Evolutionary conservation across 2,888 invertebrate genomes (phyloP).

Genomic region (Cylloceria caligata): DNA sequence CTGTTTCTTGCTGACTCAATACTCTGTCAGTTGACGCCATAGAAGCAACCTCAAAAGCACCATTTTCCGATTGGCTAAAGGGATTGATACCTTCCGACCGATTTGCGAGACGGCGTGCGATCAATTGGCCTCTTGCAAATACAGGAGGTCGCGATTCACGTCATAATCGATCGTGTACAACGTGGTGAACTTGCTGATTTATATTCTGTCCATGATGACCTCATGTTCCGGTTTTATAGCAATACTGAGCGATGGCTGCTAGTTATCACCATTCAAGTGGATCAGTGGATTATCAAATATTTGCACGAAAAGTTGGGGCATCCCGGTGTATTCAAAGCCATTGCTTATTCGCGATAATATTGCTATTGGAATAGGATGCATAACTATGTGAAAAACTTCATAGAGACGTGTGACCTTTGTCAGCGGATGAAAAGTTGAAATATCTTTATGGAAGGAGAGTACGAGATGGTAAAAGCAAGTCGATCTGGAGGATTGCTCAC

Average conservation of each 20-base stretch:
- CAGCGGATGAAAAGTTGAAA: slow-evolving; percentile 8
- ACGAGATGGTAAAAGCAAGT: slow-evolving; percentile 5
- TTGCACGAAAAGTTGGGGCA: not conserved
- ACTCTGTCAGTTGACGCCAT: not conserved
- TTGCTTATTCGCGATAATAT: slow-evolving; percentile 27
- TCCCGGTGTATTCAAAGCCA: slow-evolving; percentile 8
- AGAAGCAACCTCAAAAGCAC: too few species aligned
- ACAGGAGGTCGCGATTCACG: not conserved
- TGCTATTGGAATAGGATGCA: slow-evolving; percentile 30
- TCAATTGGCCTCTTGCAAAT: not conserved
- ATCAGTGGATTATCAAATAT: not conserved
- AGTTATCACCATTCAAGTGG: not conserved
- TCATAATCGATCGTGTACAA: not conserved
- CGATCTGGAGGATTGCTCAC: slow-evolving; percentile 33
- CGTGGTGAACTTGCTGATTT: not conserved
- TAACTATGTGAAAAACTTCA: not conserved
- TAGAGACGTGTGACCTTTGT: slow-evolving; percentile 24
- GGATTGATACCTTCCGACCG: too few species aligned
- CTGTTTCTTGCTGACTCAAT: not conserved
- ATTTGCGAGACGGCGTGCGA: not conserved
- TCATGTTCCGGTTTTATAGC: not conserved
- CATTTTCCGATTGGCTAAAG: too few species aligned
- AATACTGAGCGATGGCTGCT: not conserved
- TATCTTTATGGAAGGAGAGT: slow-evolving; percentile 12
- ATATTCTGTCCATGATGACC: not conserved